These are phyloP conservation scores for Pachypeltis micranthus DNA, from an alignment of 1,140 invertebrate genomes.

Conservation along the genomic window DNA sequence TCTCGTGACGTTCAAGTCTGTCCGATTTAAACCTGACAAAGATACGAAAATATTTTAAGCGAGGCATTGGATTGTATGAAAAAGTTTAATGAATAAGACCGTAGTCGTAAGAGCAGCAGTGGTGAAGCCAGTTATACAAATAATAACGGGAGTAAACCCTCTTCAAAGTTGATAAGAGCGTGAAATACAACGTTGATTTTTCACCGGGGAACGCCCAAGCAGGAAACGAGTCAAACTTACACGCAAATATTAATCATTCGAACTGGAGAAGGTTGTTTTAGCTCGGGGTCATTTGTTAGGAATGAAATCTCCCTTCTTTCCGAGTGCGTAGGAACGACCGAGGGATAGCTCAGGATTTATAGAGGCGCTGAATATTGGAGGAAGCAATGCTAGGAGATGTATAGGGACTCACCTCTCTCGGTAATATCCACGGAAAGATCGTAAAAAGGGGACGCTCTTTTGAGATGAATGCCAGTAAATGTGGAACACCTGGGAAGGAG, in stretches of 20 bases:
- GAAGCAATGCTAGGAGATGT: not conserved
- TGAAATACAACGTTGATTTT: too few species aligned
- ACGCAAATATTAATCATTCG: not conserved
- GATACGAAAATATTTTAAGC: too few species aligned
- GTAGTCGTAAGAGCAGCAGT: too few species aligned
- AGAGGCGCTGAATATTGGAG: not conserved
- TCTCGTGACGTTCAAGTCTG: too few species aligned
- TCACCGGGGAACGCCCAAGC: too few species aligned
- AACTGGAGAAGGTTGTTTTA: not conserved
- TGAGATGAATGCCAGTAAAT: not conserved
- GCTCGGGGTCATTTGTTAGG: not conserved
- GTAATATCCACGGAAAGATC: not conserved
- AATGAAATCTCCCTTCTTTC: not conserved
- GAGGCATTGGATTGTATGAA: too few species aligned
- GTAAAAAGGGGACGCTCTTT: not conserved
- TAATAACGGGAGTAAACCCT: too few species aligned
- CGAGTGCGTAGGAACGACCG: not conserved
- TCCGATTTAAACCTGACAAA: too few species aligned
- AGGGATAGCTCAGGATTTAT: not conserved
- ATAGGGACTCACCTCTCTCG: not conserved
- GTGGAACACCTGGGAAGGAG: not conserved
- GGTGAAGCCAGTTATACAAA: too few species aligned
- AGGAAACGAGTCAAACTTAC: not conserved
- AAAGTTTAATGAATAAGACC: too few species aligned
- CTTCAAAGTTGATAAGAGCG: too few species aligned